Base-by-base conservation (phyloP, 2,113 vertebrate species). In the Centropus bengalensis region DNA sequence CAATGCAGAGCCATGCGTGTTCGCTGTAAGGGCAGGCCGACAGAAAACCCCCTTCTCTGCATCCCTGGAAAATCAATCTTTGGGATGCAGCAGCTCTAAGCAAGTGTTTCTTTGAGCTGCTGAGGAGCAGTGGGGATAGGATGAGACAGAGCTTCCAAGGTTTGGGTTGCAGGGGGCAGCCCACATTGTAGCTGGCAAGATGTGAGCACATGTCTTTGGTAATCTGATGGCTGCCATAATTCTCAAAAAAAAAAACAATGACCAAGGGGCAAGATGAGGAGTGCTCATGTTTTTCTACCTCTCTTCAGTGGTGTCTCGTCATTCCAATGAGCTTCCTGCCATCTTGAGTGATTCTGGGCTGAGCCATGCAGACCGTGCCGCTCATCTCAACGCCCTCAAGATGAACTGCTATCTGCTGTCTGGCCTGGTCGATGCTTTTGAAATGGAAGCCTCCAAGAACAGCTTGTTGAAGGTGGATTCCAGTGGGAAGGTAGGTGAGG, bases 381-480 rank as follows among this genome's bases (percentile, higher is more conserved):
- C 98, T 87, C 98, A 99, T 30, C 98, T 99, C 5, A 99, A 98
- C 9, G 97, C 98, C 9, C 98, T 99, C 20, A 99, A 99, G 96
- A 99, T 99, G 99, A 99, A 98, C 38, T 98, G 99, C 68, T 99
- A 99, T 78, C 94, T 99, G 77, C 98, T 99, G 58, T 97, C 98
- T 85, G 98, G 98, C 89, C 97, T 99, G 51, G 71, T 98, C 52
- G 98, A 99, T 59, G 97, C 93, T 30, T 98, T 99, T 75, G 99
- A 99, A 97, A 98, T 95, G 17, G 97, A 98, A 80, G 96, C 96
- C 14, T 97, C 82, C 86, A 98, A 98, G 84, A 98, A 93, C 69
- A 94, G 85, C 56, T 97, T 98, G 14, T 45, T 98, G 70, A 98
- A 98, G 96, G 74, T 97, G 95, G 88, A 98, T 88, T 74, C 98